Base-by-base conservation (phyloP, 2,113 vertebrate genomes). In the Coptodon rendalli region DNA sequence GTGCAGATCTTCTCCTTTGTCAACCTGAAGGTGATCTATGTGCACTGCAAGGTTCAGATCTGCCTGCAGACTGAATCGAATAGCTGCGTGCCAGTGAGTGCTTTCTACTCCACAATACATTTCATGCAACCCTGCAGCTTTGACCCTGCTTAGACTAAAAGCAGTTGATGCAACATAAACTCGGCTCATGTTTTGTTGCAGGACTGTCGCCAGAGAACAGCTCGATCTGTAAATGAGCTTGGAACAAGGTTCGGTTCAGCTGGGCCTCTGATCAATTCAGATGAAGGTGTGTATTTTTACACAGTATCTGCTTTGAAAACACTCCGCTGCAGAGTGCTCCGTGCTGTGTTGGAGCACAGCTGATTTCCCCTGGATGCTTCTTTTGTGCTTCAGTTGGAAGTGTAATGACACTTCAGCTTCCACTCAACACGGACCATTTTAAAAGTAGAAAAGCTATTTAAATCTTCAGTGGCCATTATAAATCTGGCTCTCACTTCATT, bases 41-140 rank as follows among this genome's bases (percentile, higher is more conserved):
- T 99, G 90, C 98, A 98, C 94, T 99, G 98, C 93, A 93, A 94
- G 83, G 96, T 98, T 7, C 95, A 95, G 6, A 90, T 99, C 88
- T 99, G 98, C 73, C 59, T 97, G 84, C 96, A 97, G 89, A 90
- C 59, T 1, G 93, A 91, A 0, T 90, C 87, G 3, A 84, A 91
- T 3, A 94, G 95, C 17, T 99, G 98, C 87, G 96, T 92, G 48
- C 96, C 96, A 0, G 97, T 99, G 94, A 97, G 97, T 89, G 8
- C 24, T 22, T 27, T 61, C 54, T 31, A 5, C 27, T 71, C 0
- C n/a, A n/a, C 7, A 1, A 34, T 2, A 16, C 9, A 16, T 31
- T 14, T 5, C 2, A 36, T 19, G 6, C 34, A 19, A 6, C 10
- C 12, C 0, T 34, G 19, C 11, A 22, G 71, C 45, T n/a, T 45